Conservation (phyloP, 1,140 invertebrate genomes). For the Ectropis grisescens region DNA sequence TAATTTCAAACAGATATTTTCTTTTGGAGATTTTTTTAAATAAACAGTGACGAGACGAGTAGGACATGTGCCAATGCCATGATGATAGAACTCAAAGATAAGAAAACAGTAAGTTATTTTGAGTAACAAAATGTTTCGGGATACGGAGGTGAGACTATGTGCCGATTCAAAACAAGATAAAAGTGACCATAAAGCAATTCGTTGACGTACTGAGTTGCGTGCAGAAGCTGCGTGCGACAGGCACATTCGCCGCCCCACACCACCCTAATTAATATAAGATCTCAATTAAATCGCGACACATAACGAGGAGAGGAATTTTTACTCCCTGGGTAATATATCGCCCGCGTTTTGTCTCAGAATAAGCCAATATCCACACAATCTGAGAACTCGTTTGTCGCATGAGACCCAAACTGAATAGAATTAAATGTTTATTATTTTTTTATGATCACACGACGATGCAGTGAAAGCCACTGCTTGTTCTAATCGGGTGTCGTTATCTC, state of each 20-base stretch:
- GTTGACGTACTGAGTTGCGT: no score
- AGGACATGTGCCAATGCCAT: no score
- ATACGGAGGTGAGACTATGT: no score
- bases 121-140: no score
- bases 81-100: no score
- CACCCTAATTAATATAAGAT: constrained; percentile 64
- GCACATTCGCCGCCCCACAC: constrained; percentile 55
- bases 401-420: constrained; percentile 17
- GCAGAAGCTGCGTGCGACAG: constrained; percentile 50
- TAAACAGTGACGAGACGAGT: no score
- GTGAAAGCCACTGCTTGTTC: constrained; percentile 9
- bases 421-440: constrained; percentile 19
- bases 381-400: constrained; percentile 33
- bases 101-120: no score
- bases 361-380: constrained; percentile 28
- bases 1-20: no score
- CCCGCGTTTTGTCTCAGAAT: constrained; percentile 27
- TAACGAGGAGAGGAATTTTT: constrained; percentile 45
- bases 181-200: no score
- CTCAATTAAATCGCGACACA: constrained; percentile 67
- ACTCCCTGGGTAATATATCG: constrained; percentile 24
- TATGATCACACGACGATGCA: constrained; percentile 13
- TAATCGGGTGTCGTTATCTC: constrained; percentile 4
- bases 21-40: no score
- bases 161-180: no score